A percentile compares a stretch with the other conserved stretches of the same genome.
Evolutionary conservation across 2,113 vertebrate genomes (phyloP).

Genomic region (Corythornis madagascariensis): DNA sequence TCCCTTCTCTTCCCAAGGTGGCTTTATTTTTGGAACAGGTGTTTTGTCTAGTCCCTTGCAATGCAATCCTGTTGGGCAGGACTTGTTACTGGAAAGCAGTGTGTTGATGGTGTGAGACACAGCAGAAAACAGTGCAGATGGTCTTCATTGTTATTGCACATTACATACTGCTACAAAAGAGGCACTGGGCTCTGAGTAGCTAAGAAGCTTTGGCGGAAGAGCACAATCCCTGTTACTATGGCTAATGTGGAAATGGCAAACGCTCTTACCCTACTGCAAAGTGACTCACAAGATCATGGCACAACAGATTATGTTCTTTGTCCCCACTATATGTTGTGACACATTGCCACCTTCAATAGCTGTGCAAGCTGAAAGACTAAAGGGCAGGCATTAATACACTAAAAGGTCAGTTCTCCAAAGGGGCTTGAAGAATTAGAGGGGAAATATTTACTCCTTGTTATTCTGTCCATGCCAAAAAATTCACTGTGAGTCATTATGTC

Average conservation of each 20-base stretch:
- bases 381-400: constrained; percentile 7
- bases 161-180: not conserved
- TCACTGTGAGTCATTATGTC: not conserved
- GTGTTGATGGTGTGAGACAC: not conserved
- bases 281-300: constrained; percentile 4
- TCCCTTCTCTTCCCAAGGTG: not conserved
- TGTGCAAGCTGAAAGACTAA: constrained; percentile 20
- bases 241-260: not conserved
- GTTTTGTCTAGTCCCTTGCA: not conserved
- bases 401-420: not conserved
- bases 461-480: not conserved
- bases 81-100: not conserved
- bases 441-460: constrained; percentile 6
- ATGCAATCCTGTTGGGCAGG: not conserved
- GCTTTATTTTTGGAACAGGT: not conserved
- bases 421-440: not conserved
- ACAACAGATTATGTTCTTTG: constrained; percentile 16
- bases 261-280: not conserved
- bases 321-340: not conserved
- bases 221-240: not conserved
- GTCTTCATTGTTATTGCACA: not conserved
- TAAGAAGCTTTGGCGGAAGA: constrained; percentile 13
- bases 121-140: not conserved
- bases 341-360: constrained; percentile 12
- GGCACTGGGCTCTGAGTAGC: not conserved